phyloP scores from a whole-genome alignment of 2,797 vertebrate species.

The Synaphobranchus kaupii region DNA sequence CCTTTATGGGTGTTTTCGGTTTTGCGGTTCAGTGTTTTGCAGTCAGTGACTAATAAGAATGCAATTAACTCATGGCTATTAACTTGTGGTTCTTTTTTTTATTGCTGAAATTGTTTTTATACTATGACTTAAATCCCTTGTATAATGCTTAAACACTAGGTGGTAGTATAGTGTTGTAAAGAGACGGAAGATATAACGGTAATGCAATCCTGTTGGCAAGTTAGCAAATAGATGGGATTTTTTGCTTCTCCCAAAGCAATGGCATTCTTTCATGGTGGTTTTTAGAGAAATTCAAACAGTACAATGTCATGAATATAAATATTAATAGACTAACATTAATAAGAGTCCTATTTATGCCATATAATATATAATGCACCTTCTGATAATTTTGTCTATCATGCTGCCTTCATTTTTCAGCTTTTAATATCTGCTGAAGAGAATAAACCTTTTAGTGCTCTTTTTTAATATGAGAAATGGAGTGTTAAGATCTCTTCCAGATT shows the following conservation, averaged over 20 bases:
- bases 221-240: not conserved
- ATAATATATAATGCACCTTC: not conserved
- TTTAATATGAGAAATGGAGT: not conserved
- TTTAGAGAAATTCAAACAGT: not conserved
- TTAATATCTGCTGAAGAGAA: not conserved
- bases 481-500: not conserved
- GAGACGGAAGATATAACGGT: not conserved
- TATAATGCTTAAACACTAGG: slow-evolving; percentile 31
- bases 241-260: not conserved
- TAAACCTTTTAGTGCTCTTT: not conserved
- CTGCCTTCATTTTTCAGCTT: not conserved
- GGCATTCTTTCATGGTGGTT: not conserved
- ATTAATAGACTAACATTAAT: not conserved
- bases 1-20: not conserved
- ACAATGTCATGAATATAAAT: not conserved
- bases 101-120: slow-evolving; percentile 22
- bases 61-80: slow-evolving; percentile 30
- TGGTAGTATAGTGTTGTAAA: slow-evolving; percentile 36
- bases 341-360: not conserved
- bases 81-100: slow-evolving; percentile 21
- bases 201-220: not conserved
- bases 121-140: not conserved
- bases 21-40: slow-evolving; percentile 21
- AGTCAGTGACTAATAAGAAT: slow-evolving; percentile 36
- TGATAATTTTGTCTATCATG: not conserved